Evolutionary conservation across 2,113 vertebrate genomes (phyloP).

Genomic region (Prunella fulvescens): DNA sequence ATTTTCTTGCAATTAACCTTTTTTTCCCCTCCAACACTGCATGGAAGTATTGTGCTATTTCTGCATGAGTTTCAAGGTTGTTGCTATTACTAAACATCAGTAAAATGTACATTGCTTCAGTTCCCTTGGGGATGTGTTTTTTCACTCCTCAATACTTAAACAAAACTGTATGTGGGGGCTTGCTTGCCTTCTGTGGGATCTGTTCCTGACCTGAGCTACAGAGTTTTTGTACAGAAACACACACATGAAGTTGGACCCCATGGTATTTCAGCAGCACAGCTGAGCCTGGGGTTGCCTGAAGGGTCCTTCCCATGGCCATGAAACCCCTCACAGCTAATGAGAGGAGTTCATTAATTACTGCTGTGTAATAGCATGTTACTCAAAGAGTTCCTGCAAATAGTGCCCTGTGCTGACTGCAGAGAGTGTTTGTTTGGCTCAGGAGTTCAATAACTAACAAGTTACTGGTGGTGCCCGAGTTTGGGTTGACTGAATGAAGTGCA

Average conservation of each 20-base stretch:
- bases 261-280: not conserved
- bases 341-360: not conserved
- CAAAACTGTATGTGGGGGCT: not conserved
- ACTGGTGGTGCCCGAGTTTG: not conserved
- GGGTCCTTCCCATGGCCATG: not conserved
- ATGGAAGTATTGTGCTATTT: not conserved
- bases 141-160: not conserved
- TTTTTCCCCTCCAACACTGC: not conserved
- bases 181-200: not conserved
- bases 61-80: not conserved
- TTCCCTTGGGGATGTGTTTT: fast-evolving
- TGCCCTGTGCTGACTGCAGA: not conserved
- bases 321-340: fast-evolving
- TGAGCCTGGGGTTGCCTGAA: not conserved
- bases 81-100: not conserved
- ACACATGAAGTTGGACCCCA: fast-evolving
- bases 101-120: not conserved
- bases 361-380: fast-evolving
- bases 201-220: not conserved
- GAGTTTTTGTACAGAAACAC: not conserved
- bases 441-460: not conserved
- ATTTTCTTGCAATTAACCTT: not conserved
- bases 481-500: not conserved
- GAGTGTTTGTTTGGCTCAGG: not conserved
- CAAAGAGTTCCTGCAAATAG: not conserved